Evolutionary conservation across 2,888 invertebrate species (phyloP).

Genomic region (Epirrhoe tristata): DNA sequence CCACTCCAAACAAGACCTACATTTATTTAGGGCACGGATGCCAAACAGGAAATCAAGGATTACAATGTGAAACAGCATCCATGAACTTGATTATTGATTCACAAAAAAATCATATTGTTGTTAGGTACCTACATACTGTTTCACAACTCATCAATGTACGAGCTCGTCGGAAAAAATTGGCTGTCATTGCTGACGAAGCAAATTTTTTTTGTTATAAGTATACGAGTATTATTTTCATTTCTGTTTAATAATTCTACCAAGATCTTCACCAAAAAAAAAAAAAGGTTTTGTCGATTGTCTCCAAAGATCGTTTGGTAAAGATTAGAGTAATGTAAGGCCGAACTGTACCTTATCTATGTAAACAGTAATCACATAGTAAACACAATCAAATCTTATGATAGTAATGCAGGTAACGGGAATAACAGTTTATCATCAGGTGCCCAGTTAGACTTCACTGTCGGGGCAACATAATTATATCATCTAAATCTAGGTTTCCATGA

Average conservation of each 20-base stretch:
- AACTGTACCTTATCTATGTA: constrained; percentile 10
- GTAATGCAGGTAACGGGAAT: constrained; percentile 17
- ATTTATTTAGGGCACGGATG: constrained; percentile 46
- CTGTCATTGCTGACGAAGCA: no score
- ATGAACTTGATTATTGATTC: constrained; percentile 19
- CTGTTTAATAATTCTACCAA: no score
- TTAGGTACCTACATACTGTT: background rate
- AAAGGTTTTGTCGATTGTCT: no score
- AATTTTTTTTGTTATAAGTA: no score
- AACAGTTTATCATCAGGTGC: constrained; percentile 15
- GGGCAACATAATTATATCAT: background rate
- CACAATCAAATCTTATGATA: constrained; percentile 5
- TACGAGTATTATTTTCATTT: no score
- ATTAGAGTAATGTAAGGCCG: background rate
- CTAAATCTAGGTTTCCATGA: background rate
- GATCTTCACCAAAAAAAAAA: no score
- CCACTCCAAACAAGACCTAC: constrained; percentile 40
- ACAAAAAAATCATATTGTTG: background rate
- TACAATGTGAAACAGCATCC: constrained; percentile 20
- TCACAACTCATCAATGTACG: no score
- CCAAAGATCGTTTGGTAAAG: no score
- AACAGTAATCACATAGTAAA: constrained; percentile 16
- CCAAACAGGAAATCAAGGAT: constrained; percentile 29
- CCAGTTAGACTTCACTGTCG: background rate
- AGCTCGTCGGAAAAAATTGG: no score